Evolutionary conservation across 2,797 vertebrate genomes (phyloP).

Genomic region (Lagodon rhomboides): DNA sequence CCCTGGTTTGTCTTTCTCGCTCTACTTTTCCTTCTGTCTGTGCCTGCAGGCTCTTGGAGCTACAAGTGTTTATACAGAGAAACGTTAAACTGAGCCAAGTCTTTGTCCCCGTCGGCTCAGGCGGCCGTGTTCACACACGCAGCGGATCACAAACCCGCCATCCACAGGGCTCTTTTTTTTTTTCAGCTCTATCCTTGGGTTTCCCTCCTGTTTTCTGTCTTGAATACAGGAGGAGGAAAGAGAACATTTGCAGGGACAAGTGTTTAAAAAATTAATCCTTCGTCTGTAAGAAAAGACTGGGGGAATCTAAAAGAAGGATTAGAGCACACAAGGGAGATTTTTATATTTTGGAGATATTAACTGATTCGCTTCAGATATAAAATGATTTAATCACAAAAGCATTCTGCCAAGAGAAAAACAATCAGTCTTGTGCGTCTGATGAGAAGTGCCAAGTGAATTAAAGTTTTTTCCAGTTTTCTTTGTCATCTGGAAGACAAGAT

Average conservation of each 20-base stretch:
- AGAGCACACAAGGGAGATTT: background rate
- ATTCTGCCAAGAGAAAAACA: background rate
- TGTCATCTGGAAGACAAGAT: background rate
- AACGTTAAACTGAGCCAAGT: slow-evolving; percentile 32
- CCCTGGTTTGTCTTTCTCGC: slow-evolving; percentile 23
- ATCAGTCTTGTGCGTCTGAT: background rate
- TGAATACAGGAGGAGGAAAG: slow-evolving; percentile 24
- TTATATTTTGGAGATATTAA: slow-evolving; percentile 1
- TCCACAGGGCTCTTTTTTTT: slow-evolving; percentile 11
- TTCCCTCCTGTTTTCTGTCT: slow-evolving; percentile 25
- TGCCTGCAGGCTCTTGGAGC: slow-evolving; percentile 60
- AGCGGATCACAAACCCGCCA: slow-evolving; percentile 37
- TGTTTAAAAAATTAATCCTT: slow-evolving; percentile 23
- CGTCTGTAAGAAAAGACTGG: slow-evolving; percentile 11
- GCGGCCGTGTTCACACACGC: slow-evolving; percentile 61
- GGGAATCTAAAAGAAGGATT: slow-evolving; percentile 4
- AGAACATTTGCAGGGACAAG: slow-evolving; percentile 29
- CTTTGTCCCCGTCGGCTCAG: slow-evolving; percentile 54
- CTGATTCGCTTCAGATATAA: slow-evolving; percentile 10
- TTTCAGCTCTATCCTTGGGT: background rate
- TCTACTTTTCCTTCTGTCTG: slow-evolving; percentile 51
- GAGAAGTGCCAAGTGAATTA: background rate
- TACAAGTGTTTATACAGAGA: slow-evolving; percentile 69
- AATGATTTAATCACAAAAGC: slow-evolving; percentile 2
- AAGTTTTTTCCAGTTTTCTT: background rate